Conservation (phyloP, 2,888 invertebrate species). For the Encarsia formosa region DNA sequence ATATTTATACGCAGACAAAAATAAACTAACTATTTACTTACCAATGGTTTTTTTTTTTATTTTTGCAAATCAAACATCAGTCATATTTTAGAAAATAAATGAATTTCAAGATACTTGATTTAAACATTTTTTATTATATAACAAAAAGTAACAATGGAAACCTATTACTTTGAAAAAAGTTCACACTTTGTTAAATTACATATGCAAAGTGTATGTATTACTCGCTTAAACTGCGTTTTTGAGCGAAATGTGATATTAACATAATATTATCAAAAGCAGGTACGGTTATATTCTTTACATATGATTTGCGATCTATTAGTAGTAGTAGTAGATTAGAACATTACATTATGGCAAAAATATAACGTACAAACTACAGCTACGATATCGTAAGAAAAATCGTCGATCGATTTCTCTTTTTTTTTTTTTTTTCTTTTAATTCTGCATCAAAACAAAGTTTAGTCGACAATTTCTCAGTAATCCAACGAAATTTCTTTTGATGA, state of each 20-base stretch:
- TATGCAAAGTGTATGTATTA: constrained; percentile 12
- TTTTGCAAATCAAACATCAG: neutral
- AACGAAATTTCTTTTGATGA: neutral
- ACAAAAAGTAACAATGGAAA: constrained; percentile 43
- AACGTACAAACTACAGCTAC: constrained; percentile 12
- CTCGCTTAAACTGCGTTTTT: constrained; percentile 14
- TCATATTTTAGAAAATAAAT: neutral
- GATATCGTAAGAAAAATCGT: constrained; percentile 4
- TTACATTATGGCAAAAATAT: constrained; percentile 22
- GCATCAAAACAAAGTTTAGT: too few relatives aligned
- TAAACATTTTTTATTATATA: constrained; percentile 47
- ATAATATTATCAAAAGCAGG: constrained; percentile 21
- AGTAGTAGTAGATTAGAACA: constrained; percentile 21
- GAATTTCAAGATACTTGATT: constrained; percentile 20
- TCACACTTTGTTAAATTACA: constrained; percentile 12
- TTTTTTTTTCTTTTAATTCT: too few relatives aligned
- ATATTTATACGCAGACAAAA: constrained; percentile 20
- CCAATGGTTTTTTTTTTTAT: neutral
- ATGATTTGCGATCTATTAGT: constrained; percentile 17
- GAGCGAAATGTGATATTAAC: constrained; percentile 17
- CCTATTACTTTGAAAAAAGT: constrained; percentile 25
- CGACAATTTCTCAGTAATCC: too few relatives aligned
- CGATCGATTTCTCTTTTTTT: neutral
- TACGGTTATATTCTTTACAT: constrained; percentile 21
- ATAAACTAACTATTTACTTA: constrained; percentile 27